Evolutionary conservation across 2,888 invertebrate species (phyloP).

Genomic region (Dynastes hyllus): DNA sequence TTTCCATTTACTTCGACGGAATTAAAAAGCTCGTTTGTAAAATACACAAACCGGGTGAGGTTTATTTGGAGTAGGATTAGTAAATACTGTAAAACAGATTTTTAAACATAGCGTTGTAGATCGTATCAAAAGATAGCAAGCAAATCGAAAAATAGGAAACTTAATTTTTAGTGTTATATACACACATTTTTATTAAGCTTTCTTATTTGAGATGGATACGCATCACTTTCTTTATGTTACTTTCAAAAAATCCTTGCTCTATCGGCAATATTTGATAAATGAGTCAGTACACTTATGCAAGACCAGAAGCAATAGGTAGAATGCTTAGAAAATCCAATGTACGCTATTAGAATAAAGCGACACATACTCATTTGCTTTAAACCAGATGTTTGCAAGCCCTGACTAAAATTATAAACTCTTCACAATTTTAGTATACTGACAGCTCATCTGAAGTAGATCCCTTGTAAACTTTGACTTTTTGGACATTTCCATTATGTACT

Average conservation of each 20-base stretch:
- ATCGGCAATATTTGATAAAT: neutral
- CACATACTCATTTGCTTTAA: no score
- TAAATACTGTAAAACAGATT: no score
- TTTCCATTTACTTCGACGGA: conserved; percentile 16
- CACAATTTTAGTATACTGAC: no score
- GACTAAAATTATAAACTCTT: no score
- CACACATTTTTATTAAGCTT: neutral
- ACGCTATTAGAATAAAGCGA: no score
- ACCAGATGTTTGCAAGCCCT: no score
- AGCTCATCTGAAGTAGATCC: no score
- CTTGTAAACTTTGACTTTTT: no score
- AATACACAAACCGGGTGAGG: neutral
- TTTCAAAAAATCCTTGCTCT: no score
- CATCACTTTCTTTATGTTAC: neutral
- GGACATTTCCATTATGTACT: no score
- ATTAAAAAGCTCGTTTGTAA: neutral
- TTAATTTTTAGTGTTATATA: neutral
- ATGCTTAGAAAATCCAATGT: neutral
- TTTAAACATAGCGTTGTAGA: neutral
- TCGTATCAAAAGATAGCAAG: neutral
- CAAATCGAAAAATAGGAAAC: neutral
- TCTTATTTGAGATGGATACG: neutral
- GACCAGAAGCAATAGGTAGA: no score
- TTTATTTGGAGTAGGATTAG: no score
- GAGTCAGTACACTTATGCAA: neutral